Percentiles rank a stretch among this genome's conserved stretches.
Evolutionary conservation across 2,888 invertebrate genomes (phyloP).

Genomic region (Idaea aversata): DNA sequence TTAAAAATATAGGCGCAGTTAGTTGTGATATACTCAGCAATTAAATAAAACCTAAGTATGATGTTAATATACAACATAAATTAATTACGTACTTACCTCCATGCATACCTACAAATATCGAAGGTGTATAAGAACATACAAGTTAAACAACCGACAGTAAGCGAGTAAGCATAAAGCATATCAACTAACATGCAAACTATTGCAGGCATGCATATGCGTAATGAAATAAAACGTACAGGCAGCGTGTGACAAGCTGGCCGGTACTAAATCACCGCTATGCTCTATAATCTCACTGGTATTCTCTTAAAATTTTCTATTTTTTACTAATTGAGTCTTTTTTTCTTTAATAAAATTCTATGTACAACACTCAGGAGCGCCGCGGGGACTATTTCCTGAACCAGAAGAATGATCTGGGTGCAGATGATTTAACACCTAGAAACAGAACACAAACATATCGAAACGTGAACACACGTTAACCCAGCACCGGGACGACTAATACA

Average conservation of each 20-base stretch:
- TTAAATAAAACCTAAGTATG: neutral
- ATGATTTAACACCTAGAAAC: conserved; percentile 80
- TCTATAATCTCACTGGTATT: conserved; percentile 79
- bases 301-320: conserved; percentile 65
- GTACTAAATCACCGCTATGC: conserved; percentile 76
- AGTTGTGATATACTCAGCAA: no score
- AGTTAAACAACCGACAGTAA: conserved; percentile 10
- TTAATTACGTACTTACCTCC: neutral
- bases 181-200: conserved; percentile 18
- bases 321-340: conserved; percentile 79
- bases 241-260: conserved; percentile 69
- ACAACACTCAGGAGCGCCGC: conserved; percentile 73
- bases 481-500: conserved; percentile 39
- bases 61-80: neutral
- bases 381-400: conserved; percentile 79
- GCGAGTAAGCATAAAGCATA: conserved; percentile 27
- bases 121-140: conserved; percentile 13
- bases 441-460: conserved; percentile 71
- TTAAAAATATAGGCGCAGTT: no score
- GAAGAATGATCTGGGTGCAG: conserved; percentile 79
- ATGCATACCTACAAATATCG: conserved; percentile 13
- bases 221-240: conserved; percentile 70
- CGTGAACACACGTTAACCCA: conserved; percentile 55
- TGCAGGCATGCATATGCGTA: conserved; percentile 45
- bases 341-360: conserved; percentile 67